These are phyloP conservation scores for Myotis brandtii DNA, from an alignment of 2,113 vertebrate genomes.

Conservation along the genomic window DNA sequence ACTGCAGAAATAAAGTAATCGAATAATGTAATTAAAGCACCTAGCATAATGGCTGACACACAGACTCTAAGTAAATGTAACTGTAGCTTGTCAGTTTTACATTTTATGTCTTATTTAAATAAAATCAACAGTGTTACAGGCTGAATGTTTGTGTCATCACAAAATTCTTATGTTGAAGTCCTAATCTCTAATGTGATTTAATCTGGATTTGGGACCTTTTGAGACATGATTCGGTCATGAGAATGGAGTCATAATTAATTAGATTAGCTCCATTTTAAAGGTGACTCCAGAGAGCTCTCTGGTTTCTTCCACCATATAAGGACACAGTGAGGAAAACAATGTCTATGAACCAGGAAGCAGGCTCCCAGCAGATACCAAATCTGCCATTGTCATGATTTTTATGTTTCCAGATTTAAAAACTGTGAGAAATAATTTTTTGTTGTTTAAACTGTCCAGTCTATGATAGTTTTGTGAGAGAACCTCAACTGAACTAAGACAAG, in stretches of 20 bases:
- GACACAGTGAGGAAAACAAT: not conserved
- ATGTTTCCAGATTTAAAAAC: not conserved
- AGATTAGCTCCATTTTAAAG: not conserved
- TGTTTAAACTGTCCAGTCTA: not conserved
- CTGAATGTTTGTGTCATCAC: not conserved
- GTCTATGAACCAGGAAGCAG: not conserved
- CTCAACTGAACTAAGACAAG: not conserved
- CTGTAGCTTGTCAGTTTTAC: not conserved
- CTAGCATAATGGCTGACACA: not conserved
- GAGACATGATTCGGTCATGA: not conserved
- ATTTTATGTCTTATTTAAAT: slow-evolving; percentile 27
- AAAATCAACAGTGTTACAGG: not conserved
- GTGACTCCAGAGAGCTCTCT: not conserved
- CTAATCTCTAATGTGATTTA: not conserved
- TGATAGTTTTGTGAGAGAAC: not conserved
- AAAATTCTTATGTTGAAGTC: not conserved
- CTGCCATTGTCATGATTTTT: not conserved
- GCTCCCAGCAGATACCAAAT: not conserved
- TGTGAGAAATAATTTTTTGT: not conserved
- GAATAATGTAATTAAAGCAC: slow-evolving; percentile 11
- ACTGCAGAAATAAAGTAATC: not conserved
- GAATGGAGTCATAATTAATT: not conserved
- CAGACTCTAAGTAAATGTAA: not conserved
- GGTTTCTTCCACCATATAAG: not conserved
- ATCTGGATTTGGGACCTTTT: not conserved